These are phyloP conservation scores for Erythrolamprus reginae DNA, from an alignment of 2,113 vertebrate species.

Conservation along the genomic window DNA sequence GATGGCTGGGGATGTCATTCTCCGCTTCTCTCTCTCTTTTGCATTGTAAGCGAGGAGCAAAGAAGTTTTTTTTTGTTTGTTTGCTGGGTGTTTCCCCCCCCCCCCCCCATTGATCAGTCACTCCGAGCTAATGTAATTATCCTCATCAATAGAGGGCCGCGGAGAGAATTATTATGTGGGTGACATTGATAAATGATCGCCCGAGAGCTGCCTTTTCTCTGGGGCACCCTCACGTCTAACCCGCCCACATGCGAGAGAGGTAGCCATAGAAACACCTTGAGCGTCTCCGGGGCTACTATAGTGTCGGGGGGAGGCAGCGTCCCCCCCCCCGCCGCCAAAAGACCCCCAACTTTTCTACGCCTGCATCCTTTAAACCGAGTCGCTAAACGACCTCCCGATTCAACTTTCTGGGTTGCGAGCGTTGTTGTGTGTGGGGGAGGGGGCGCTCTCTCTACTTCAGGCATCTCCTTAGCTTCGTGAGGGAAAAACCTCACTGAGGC, in stretches of 20 bases:
- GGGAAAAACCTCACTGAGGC: too few species aligned
- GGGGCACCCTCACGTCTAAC: conserved; percentile 85
- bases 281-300: conserved; percentile 67
- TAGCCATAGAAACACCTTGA: conserved; percentile 96
- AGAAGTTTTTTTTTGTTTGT: conserved; percentile 95
- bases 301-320: too few species aligned
- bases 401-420: background rate
- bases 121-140: conserved; percentile 99
- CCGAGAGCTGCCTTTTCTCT: conserved; percentile 95
- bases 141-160: conserved; percentile 99
- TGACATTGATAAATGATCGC: conserved; percentile 99
- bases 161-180: conserved; percentile 99
- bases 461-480: too few species aligned
- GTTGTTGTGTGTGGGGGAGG: too few species aligned
- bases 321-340: background rate
- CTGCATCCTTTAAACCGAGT: conserved; percentile 21
- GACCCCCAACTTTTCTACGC: background rate
- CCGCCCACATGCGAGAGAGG: conserved; percentile 84
- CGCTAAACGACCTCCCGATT: background rate
- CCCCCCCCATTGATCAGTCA: conserved; percentile 99
- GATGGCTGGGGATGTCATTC: conserved; percentile 45
- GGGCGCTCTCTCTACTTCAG: background rate
- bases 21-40: conserved; percentile 52
- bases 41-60: conserved; percentile 86
- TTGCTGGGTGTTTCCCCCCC: conserved; percentile 87